These are phyloP conservation scores for Chrysolina haemoptera DNA, from an alignment of 2,888 invertebrate genomes.

Conservation along the genomic window DNA sequence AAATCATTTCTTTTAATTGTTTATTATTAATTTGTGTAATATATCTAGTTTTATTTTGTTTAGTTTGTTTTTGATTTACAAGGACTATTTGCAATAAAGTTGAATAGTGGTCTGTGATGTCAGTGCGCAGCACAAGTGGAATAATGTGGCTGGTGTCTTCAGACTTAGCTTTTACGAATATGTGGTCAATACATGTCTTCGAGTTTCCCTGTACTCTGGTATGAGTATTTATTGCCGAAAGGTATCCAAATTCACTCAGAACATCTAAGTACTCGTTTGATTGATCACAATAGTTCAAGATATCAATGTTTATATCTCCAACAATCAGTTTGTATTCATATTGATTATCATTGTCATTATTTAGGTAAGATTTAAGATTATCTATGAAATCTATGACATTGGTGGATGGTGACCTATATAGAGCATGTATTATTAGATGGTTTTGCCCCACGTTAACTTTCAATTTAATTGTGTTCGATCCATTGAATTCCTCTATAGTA, in stretches of 20 bases:
- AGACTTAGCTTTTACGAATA: constrained; percentile 15
- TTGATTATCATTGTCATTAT: constrained; percentile 16
- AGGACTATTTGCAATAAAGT: constrained; percentile 11
- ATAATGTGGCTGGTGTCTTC: constrained; percentile 5
- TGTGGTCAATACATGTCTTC: constrained; percentile 14
- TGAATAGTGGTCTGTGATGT: constrained; percentile 15
- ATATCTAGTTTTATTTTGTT: neutral
- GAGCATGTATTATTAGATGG: neutral
- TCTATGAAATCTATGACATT: constrained; percentile 23
- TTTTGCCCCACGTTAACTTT: neutral
- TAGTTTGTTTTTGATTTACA: neutral
- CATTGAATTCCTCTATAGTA: constrained; percentile 5
- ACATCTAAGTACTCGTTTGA: constrained; percentile 8
- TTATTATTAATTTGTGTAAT: constrained; percentile 8
- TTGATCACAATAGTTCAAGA: constrained; percentile 12
- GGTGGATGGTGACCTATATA: constrained; percentile 25
- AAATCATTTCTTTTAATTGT: neutral
- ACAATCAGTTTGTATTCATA: constrained; percentile 6
- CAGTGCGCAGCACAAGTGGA: neutral
- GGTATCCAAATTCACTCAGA: constrained; percentile 18
- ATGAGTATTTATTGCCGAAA: constrained; percentile 18
- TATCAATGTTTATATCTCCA: constrained; percentile 26
- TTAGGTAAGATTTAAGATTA: constrained; percentile 15
- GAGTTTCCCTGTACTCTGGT: constrained; percentile 22
- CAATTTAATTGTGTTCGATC: constrained; percentile 10